A percentile compares a stretch with the other conserved stretches of the same genome.
These are phyloP conservation scores for Ondatra zibethicus DNA, from an alignment of 2,113 vertebrate genomes.

Conservation along the genomic window DNA sequence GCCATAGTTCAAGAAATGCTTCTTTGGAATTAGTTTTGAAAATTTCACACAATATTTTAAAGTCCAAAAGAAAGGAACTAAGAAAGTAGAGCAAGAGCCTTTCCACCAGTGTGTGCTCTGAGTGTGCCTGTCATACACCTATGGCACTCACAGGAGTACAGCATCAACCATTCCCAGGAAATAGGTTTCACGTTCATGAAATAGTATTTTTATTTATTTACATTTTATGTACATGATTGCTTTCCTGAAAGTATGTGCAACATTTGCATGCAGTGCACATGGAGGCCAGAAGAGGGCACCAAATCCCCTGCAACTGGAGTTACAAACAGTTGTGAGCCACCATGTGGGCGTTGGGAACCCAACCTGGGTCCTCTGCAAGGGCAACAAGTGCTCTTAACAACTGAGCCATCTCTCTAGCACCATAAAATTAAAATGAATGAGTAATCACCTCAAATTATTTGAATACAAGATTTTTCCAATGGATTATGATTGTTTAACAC, in stretches of 20 bases:
- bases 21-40: not conserved
- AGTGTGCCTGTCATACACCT: not conserved
- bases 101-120: not conserved
- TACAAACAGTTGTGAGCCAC: not conserved
- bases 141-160: not conserved
- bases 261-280: not conserved
- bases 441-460: not conserved
- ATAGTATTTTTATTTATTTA: not conserved
- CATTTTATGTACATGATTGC: not conserved
- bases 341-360: too few species aligned
- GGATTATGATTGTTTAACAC: not conserved
- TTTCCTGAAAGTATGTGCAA: not conserved
- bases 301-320: not conserved
- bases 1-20: not conserved
- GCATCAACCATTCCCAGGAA: not conserved
- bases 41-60: constrained; percentile 22
- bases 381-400: not conserved
- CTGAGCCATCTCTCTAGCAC: not conserved
- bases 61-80: not conserved
- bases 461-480: constrained; percentile 22
- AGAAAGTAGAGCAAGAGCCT: not conserved
- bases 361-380: not conserved
- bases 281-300: not conserved
- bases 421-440: not conserved
- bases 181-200: not conserved